Conservation (phyloP, 1,140 invertebrate species). For the Bilobella aurantiaca region DNA sequence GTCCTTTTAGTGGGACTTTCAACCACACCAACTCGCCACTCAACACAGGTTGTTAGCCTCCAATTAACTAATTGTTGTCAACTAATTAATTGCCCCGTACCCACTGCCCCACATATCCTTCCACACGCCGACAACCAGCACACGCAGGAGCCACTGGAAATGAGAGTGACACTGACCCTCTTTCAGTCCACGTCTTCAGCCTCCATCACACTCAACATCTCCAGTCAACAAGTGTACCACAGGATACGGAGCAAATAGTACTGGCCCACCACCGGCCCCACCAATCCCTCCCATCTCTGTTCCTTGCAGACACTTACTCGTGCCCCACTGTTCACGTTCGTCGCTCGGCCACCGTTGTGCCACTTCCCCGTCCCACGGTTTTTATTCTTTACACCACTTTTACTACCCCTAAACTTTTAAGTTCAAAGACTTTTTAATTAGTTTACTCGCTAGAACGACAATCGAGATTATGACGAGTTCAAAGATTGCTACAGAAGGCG, state of each 20-base stretch:
- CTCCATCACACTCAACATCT: neutral
- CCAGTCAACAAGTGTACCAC: conserved; percentile 3
- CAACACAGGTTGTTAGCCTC: neutral
- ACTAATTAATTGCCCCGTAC: neutral
- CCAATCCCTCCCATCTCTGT: neutral
- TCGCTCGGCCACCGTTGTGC: neutral
- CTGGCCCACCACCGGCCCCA: neutral
- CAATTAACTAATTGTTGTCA: neutral
- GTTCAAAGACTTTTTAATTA: neutral
- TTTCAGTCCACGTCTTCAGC: neutral
- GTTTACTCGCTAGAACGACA: neutral
- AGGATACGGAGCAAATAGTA: neutral
- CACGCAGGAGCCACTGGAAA: neutral
- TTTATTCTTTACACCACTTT: neutral
- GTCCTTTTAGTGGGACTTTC: neutral
- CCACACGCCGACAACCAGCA: neutral
- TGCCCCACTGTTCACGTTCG: neutral
- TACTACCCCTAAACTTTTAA: neutral
- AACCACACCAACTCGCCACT: neutral
- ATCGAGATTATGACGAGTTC: neutral
- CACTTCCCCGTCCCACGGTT: neutral
- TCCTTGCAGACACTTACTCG: neutral
- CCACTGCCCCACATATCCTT: neutral
- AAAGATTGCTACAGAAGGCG: neutral
- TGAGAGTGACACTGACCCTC: conserved; percentile 1